These are phyloP conservation scores for Dallia pectoralis DNA, from an alignment of 2,797 vertebrate species.

Conservation along the genomic window DNA sequence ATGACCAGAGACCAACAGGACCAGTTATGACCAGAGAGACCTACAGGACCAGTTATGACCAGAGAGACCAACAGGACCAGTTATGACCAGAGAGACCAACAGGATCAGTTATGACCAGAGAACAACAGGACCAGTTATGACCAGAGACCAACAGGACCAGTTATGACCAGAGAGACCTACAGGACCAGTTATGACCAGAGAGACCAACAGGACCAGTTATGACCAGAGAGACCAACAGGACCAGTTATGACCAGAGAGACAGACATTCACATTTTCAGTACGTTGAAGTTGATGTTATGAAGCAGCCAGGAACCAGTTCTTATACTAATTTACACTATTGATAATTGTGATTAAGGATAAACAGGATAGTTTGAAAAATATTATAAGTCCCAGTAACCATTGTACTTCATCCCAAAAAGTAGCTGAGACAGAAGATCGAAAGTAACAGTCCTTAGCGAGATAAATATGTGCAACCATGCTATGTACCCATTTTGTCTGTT, in stretches of 20 bases:
- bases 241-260: no score
- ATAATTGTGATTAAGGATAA: slow-evolving; percentile 28
- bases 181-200: no score
- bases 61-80: not conserved
- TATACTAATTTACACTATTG: slow-evolving; percentile 12
- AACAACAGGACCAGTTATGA: no score
- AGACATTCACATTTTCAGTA: not conserved
- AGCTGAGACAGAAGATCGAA: slow-evolving; percentile 28
- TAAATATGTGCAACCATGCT: slow-evolving; percentile 23
- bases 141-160: no score
- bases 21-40: no score
- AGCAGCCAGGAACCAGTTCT: not conserved
- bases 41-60: no score
- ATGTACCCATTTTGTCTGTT: slow-evolving; percentile 56
- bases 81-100: not conserved
- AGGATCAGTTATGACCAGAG: not conserved
- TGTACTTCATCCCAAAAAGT: slow-evolving; percentile 30
- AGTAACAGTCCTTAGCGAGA: slow-evolving; percentile 31
- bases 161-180: no score
- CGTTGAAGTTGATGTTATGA: slow-evolving; percentile 6
- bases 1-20: no score
- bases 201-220: not conserved
- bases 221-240: not conserved
- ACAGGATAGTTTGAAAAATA: not conserved
- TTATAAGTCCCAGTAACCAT: slow-evolving; percentile 5